Evolutionary conservation across 2,113 vertebrate species (phyloP).

Genomic region (Mirounga angustirostris): DNA sequence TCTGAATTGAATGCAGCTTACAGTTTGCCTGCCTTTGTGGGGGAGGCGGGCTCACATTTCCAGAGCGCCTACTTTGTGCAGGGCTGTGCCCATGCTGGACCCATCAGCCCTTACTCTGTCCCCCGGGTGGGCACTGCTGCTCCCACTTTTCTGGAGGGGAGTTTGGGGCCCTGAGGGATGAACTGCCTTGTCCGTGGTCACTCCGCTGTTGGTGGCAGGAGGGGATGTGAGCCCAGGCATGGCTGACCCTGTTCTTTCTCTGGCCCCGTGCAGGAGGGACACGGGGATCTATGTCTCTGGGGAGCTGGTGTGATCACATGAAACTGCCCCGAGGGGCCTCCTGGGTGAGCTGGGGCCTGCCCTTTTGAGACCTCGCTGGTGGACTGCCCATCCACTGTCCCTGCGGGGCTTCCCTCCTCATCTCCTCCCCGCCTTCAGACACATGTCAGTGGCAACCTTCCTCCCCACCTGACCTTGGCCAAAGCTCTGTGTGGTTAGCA

Average conservation of each 20-base stretch:
- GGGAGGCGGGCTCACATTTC: neutral
- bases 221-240: neutral
- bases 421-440: neutral
- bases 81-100: accelerated
- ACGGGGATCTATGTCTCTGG: accelerated
- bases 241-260: neutral
- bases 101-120: neutral
- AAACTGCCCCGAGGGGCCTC: neutral
- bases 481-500: conserved; percentile 47
- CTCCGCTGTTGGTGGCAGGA: neutral
- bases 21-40: accelerated
- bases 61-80: neutral
- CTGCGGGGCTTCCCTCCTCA: neutral
- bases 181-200: neutral
- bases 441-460: conserved; percentile 28
- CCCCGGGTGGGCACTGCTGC: too few relatives aligned
- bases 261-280: neutral
- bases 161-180: neutral
- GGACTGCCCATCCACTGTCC: too few relatives aligned
- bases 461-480: neutral
- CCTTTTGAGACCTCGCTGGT: neutral
- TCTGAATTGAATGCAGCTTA: neutral
- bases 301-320: neutral
- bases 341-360: neutral
- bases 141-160: neutral